Base-by-base conservation (phyloP, 2,888 invertebrate species). In the Molanna angustata region DNA sequence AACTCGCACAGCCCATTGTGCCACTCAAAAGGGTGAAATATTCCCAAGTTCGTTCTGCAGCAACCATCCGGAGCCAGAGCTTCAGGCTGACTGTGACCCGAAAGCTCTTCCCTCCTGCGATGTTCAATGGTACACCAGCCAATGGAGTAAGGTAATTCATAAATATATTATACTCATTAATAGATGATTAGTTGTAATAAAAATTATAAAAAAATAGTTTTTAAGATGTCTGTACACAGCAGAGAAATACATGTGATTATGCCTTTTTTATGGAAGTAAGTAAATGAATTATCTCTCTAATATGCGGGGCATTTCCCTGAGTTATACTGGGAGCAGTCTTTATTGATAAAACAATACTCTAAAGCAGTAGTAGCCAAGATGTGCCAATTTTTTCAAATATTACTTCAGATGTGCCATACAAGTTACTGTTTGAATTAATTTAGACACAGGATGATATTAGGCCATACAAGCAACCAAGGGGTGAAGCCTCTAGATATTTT, bases 141-240 rank as follows among this genome's bases (percentile, higher is more conserved):
- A 94, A 63, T 98, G 97, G 98, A 89, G 91, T 68, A 87, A 88
- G 73, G 91, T 90, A 71, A 72, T 9, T 37, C 9, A n/a, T n/a
- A n/a, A n/a, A n/a, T n/a, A n/a, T n/a, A n/a, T n/a, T n/a, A n/a
- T 27, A 27, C 7, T 11, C 6, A 6, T 27, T 7, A 6, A 27
- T 6, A 27, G 11, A 27, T 7, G 6, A 27, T 27, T 27, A 7
- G 6, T 27, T 11, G 11, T 27, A 7, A 27, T 11, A 27, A 27
- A 27, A 7, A 27, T 27, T 27, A 27, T 27, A 7, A 27, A 27
- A 27, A 7, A 7, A 27, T 27, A 27, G 6, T 27, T 11, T 11
- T 27, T 27, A 6, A 6, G 6, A 27, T 27, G 27, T 7, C 27
- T 7, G 11, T 27, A 27, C n/a, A n/a, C n/a, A n/a, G n/a, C n/a